phyloP scores from a whole-genome alignment of 2,888 invertebrate genomes.

The Drosophila glabriapex region DNA sequence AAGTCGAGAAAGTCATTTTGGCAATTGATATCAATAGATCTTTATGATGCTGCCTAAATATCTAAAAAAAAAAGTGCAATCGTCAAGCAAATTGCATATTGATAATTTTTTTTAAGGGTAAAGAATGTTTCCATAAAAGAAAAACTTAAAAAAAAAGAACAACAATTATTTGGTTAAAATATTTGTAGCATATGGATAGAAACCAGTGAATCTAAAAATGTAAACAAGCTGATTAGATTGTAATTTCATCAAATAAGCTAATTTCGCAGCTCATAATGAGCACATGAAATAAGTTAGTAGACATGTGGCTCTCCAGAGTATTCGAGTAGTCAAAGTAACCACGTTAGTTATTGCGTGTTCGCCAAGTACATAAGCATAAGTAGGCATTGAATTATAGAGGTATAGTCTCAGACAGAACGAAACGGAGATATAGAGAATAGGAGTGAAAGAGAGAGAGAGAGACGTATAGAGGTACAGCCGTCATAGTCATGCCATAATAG shows the following conservation, averaged over 20 bases:
- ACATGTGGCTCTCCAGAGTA: conserved; percentile 20
- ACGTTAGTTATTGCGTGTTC: not conserved
- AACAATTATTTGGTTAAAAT: not conserved
- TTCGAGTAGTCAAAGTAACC: conserved; percentile 17
- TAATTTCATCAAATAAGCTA: not conserved
- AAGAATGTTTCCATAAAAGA: not conserved
- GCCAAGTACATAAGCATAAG: conserved; percentile 45
- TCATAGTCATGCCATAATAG: conserved; percentile 77
- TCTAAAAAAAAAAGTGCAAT: not conserved
- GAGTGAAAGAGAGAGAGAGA: not conserved
- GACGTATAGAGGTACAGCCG: conserved; percentile 57
- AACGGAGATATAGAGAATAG: not conserved
- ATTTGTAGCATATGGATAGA: not conserved
- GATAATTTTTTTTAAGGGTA: not conserved
- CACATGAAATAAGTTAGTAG: not conserved
- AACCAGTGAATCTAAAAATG: not conserved
- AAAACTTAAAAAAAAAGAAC: not conserved
- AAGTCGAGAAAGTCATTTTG: not conserved
- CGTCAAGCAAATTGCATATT: conserved; percentile 3
- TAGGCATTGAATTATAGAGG: conserved; percentile 43
- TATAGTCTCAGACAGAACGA: not conserved
- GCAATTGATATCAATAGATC: not conserved
- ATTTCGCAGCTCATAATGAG: not conserved
- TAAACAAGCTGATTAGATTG: not conserved
- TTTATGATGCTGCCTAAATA: not conserved